A percentile compares a stretch with the other conserved stretches of the same genome.
phyloP scores from a whole-genome alignment of 2,113 vertebrate genomes.

The Bujurquina vittata region DNA sequence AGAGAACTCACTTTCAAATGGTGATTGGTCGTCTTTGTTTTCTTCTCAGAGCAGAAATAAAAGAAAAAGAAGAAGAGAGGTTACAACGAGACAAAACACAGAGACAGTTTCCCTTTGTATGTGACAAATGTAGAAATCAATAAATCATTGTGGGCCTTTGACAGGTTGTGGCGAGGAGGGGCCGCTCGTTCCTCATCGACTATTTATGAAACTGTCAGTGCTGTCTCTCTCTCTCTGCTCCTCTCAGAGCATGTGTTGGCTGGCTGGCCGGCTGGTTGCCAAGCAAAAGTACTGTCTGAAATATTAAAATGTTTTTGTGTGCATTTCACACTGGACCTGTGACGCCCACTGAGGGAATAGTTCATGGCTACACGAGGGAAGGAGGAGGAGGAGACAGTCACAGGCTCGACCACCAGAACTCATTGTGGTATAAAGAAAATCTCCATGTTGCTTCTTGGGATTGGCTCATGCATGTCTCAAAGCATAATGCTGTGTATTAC shows the following conservation, averaged over 20 bases:
- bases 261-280: not conserved
- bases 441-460: not conserved
- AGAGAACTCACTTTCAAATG: constrained; percentile 26
- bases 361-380: not conserved
- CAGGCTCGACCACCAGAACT: not conserved
- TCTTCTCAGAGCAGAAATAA: constrained; percentile 1
- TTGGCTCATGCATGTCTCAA: not conserved
- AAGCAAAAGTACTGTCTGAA: constrained; percentile 66
- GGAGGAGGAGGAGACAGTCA: not conserved
- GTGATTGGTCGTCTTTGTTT: constrained; percentile 44
- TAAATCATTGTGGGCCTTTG: constrained; percentile 80
- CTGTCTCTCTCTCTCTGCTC: constrained; percentile 27
- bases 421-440: not conserved
- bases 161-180: constrained; percentile 69
- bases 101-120: constrained; percentile 66
- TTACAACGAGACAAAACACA: constrained; percentile 17
- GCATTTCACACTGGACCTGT: constrained; percentile 68
- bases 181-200: constrained; percentile 74
- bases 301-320: constrained; percentile 81
- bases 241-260: constrained; percentile 18
- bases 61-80: not conserved
- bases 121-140: constrained; percentile 84
- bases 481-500: not conserved
- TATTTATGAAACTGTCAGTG: constrained; percentile 82
- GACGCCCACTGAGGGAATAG: constrained; percentile 31